Base-by-base conservation (phyloP, 2,113 vertebrate genomes). In the Monarcha castaneiventris region DNA sequence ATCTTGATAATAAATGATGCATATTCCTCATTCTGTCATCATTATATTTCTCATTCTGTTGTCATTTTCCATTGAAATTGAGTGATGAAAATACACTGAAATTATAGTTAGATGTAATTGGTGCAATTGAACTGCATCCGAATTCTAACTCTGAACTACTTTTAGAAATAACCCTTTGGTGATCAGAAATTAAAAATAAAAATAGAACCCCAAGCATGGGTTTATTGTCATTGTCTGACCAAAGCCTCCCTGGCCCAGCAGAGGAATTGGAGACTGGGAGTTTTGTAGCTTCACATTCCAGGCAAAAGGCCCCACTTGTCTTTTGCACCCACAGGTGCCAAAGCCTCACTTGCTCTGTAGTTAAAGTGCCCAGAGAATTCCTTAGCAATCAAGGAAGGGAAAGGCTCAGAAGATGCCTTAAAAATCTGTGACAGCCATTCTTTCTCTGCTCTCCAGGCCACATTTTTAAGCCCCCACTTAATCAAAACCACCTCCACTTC, bases 1-100 rank as follows among this genome's bases (percentile, higher is more conserved):
- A 81, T 29, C 55, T 51, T 52, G 23, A 39, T 91, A 78, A 94
- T 44, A 81, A 93, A 82, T 44, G 3, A 75, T 61, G 21, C 39
- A 18, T 55, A 91, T 93, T 87, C 55, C 56, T 96, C 74, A 91
- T 87, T 87, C 69, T 87, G 81, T 81, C 81, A 84, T 39, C 55
- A 67, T 67, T 43, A 33, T 46, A 55, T 63, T 82, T 59, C 89
- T 84, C 56, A 67, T 55, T 78, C 56, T 84, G 48, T 51, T 81
- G 48, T 64, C 84, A 84, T 84, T 95, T 78, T 7, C n/a, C 52
- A 84, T 68, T n/a, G 64, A 89, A 91, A 84, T 0, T n/a, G 33
- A 89, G 13, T 11, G 39, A 84, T 71, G 17, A 64, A 87, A 91
- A 87, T 25, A 63, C 43, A 52, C 20, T 46, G 23, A 51, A 37